Evolutionary conservation across 2,797 vertebrate species (phyloP).

Genomic region (Oreochromis grahami): DNA sequence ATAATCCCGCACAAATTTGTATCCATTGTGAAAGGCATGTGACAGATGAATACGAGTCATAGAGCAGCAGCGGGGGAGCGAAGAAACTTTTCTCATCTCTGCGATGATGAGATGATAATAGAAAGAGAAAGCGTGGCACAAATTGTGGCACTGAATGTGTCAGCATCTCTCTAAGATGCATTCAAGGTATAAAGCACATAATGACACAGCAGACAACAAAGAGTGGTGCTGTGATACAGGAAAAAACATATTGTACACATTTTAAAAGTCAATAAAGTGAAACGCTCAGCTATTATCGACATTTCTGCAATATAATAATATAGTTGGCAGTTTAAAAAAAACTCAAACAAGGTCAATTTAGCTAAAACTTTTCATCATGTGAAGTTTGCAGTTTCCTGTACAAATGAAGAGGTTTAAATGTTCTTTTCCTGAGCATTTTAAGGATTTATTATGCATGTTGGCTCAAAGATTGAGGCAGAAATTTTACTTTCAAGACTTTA

Average conservation of each 20-base stretch:
- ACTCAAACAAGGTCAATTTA: not conserved
- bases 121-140: constrained; percentile 17
- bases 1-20: constrained; percentile 5
- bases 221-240: not conserved
- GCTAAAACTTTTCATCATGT: not conserved
- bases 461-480: not conserved
- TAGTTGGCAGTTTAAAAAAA: not conserved
- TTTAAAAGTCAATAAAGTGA: not conserved
- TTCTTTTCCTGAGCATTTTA: not conserved
- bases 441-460: not conserved
- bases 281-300: not conserved
- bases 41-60: constrained; percentile 13
- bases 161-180: constrained; percentile 2
- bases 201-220: not conserved
- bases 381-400: not conserved
- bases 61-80: constrained; percentile 25
- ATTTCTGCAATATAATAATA: not conserved
- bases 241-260: not conserved
- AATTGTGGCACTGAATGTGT: constrained; percentile 13
- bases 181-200: constrained; percentile 14
- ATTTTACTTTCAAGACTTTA: not conserved
- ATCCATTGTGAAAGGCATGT: constrained; percentile 16
- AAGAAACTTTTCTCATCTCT: constrained; percentile 47
- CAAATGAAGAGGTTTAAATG: not conserved
- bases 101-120: constrained; percentile 24